A percentile compares a stretch with the other conserved stretches of the same genome.
Conservation (phyloP, 2,888 invertebrate genomes). For the Unio pictorum region DNA sequence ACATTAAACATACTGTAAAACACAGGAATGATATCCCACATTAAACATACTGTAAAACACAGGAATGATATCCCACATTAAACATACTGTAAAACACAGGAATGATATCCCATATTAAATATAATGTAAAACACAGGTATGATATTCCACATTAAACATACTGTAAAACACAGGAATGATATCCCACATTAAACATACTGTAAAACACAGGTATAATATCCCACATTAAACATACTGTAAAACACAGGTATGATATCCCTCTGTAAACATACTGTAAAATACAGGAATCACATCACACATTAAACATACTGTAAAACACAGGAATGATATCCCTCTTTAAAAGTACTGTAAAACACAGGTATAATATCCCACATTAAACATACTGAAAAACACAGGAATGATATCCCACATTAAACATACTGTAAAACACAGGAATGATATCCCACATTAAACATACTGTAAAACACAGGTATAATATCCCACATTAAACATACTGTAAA, state of each 20-base stretch:
- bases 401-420: conserved; percentile 4
- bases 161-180: not conserved
- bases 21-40: too few species aligned
- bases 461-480: too few species aligned
- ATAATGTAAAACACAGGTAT: too few species aligned
- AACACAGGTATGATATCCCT: too few species aligned
- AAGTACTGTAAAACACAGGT: too few species aligned
- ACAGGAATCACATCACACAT: not conserved
- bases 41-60: not conserved
- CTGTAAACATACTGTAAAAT: not conserved
- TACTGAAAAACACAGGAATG: not conserved
- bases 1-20: not conserved
- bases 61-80: not conserved
- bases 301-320: conserved; percentile 17
- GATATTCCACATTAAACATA: not conserved
- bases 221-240: not conserved
- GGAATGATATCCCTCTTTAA: not conserved
- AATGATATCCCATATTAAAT: not conserved
- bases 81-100: conserved; percentile 17
- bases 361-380: too few species aligned
- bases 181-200: conserved; percentile 15
- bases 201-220: not conserved
- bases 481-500: too few species aligned
- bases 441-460: not conserved
- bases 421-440: conserved; percentile 6